Evolutionary conservation across 2,113 vertebrate genomes (phyloP), one percentile per base, ranked within the genome.

Genomic region (Podarcis muralis): DNA sequence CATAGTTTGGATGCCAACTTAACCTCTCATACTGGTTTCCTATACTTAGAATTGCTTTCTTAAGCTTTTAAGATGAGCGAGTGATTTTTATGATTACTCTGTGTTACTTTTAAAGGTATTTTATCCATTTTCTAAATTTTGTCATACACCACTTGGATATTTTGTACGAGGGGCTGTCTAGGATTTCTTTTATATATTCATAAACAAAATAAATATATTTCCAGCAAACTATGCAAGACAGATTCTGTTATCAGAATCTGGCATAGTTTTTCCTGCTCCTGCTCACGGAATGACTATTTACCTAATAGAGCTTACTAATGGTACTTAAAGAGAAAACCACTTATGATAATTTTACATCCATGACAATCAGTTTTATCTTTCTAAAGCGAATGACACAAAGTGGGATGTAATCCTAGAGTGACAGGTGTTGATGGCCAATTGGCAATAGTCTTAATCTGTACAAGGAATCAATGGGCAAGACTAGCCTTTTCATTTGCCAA

Each of bases 221-320:
- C 12, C 59, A 48, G 11, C 5, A 79, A 79, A 53, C 22, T 53
- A 16, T 59, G 40, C 35, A 79, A 79, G 30, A 32, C 40, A 66
- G 35, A 37, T 37, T 37, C 35, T 37, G 35, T 37, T 69, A 27
- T 53, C 68, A 27, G 79, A 79, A 86, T 79, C 40, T 86, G 86
- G 6, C 86, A 65, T 48, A 9, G 18, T 12, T 62, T 81, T 57
- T 82, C 27, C 79, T 74, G 35, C 27, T 78, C 74, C 25, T 83
- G 65, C n/a, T 81, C 5, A 74, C 35, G 65, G 53, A 87, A 87
- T 32, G 48, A 74, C 48, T 74, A 82, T 88, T 82, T 30, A 75
- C 57, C 82, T 88, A 88, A 88, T 88, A 75, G 69, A 74, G 57
- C 79, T 82, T 75, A 82, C 43, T 75, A 88, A 76, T 35, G 27